phyloP scores from a whole-genome alignment of 2,797 vertebrate genomes.

The Momotus momota region DNA sequence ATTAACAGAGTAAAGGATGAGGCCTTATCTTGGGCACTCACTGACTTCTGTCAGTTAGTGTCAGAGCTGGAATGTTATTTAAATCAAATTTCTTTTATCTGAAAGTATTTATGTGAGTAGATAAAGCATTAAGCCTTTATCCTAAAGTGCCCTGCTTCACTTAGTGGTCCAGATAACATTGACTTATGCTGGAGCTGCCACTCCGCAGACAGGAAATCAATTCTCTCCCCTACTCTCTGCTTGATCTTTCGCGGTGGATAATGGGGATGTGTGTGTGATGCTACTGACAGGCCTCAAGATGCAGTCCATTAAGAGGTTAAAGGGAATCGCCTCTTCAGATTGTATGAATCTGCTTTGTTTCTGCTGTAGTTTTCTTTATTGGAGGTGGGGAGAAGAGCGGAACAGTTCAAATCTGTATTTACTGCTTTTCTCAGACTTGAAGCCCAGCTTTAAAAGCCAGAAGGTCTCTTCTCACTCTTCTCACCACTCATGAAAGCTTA shows the following conservation, averaged over 20 bases:
- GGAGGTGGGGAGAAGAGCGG: background rate
- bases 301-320: conserved; percentile 52
- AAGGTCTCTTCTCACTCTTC: background rate
- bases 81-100: conserved; percentile 53
- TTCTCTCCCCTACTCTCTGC: background rate
- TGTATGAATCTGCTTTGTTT: background rate
- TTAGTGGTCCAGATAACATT: conserved; percentile 40
- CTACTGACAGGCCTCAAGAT: conserved; percentile 60
- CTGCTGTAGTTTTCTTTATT: background rate
- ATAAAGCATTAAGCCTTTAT: conserved; percentile 38
- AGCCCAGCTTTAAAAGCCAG: background rate
- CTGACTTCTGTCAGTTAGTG: conserved; percentile 19
- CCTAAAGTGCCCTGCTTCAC: conserved; percentile 22
- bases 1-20: background rate
- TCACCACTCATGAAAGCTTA: background rate
- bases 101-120: conserved; percentile 34
- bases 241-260: conserved; percentile 9
- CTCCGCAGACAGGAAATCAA: conserved; percentile 3
- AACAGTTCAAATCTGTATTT: background rate
- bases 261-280: conserved; percentile 46
- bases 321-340: background rate
- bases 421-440: background rate
- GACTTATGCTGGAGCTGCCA: conserved; percentile 3
- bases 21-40: conserved; percentile 30
- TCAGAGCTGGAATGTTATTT: conserved; percentile 33